Base-by-base conservation (phyloP, 2,113 vertebrate species). In the Gobiocypris rarus region DNA sequence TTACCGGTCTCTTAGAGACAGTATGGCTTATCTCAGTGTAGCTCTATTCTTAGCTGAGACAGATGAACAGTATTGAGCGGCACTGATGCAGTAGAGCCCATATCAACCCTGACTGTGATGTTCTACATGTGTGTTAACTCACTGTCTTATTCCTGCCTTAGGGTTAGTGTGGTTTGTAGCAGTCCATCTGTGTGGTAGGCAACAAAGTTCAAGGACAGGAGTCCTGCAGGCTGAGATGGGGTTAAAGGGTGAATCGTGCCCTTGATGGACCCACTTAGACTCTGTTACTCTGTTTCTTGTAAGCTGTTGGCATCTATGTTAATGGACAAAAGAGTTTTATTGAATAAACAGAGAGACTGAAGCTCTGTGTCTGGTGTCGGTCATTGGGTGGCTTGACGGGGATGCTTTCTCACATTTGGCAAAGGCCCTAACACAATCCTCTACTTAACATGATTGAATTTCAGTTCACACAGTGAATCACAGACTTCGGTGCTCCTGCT, bases 271-370 rank as follows among this genome's bases (percentile, higher is more conserved):
- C 83, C 81, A 63, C 28, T 67, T 83, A 70, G 86, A 41, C n/a
- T 76, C 76, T 78, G 85, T 88, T 69, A 74, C 79, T 73, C 84
- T 85, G 82, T 82, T 84, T 61, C 86, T 58, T 83, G 85, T 87
- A 82, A 85, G 77, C 88, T 88, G 83, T 85, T 78, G 67, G 84
- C 84, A 86, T 86, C 78, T 83, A 74, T 88, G 87, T 88, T 81
- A 56, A 83, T 87, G 86, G 86, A 87, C 71, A 84, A 84, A 88
- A 83, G 77, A 84, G 59, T 34, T 88, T 88, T 52, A 86, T 73
- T 86, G 83, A 89, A 90, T 91, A 89, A 91, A 91, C 38, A 58
- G 79, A 77, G 24, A 83, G 81, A 77, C 56, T 84, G 65, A 87
- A 70, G 78, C 83, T 87, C 65, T 82, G 74, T 69, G 38, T 84